Base-by-base conservation (phyloP, 2,888 invertebrate species). In the Omphaloscelis lunosa region DNA sequence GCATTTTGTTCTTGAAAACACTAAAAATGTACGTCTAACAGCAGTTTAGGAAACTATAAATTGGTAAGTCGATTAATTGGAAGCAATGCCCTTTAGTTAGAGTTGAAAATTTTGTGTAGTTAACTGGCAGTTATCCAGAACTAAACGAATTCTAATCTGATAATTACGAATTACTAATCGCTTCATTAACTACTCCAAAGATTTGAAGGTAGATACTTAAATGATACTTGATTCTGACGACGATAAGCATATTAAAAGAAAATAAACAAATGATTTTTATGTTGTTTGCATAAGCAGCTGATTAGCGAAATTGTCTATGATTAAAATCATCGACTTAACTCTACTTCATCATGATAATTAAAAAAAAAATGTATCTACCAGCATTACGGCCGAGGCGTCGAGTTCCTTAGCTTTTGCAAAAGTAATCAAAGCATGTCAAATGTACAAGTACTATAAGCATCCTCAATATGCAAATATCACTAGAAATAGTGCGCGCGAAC, bases 391-490 rank as follows among this genome's bases (percentile, higher is more conserved):
- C 9, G 15, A 48, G 8, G 20, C 70, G 34, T 61, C 45, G 20
- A 70, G 65, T 23, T 23, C 84, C 48, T 71, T 51, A 61, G 45
- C 15, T n/a, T 9, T 59, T 27, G 23, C 41, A 58, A 79, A 83
- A 61, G 61, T 61, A 83, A 84, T 80, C 66, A 84, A 66, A 58
- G 9, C 80, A 34, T 79, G 56, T 79, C 84, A 41, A 27, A 66
- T 45, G 45, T 78, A 61, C 6, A 63, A 56, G 66, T n/a, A 62
- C 11, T 39, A 75, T 74, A 74, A 34, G 65, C 76, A 81, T 84
- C 72, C 63, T 78, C 75, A 77, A 79, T 81, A 89, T 85, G 87
- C 80, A 86, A 88, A 89, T 87, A 86, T 76, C 77, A 83, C 67
- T 51, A 61, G 79, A 75, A 75, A 69, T 84, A 84, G 76, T 74